Conservation (phyloP, 2,113 vertebrate species). For the Chrysemys picta region DNA sequence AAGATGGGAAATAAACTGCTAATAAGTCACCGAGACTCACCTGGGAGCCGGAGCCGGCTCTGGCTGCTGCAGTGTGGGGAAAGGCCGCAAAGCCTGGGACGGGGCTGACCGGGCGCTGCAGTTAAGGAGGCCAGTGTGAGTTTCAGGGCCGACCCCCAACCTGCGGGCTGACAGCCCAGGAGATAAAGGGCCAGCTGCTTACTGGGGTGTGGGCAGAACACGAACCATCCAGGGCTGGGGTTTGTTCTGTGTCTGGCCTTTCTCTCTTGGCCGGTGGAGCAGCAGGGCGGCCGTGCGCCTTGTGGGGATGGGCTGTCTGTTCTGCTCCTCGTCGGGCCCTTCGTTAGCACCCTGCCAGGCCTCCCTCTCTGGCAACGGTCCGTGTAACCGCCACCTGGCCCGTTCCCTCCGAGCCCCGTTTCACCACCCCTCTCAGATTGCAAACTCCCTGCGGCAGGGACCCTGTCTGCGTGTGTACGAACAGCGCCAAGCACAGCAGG, state of each 20-base stretch:
- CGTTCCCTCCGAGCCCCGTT: background rate
- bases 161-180: too few species aligned
- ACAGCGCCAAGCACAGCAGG: background rate
- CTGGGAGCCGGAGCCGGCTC: background rate
- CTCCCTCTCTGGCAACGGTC: too few species aligned
- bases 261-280: background rate
- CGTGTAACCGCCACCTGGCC: too few species aligned
- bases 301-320: background rate
- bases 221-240: background rate
- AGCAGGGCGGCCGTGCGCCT: too few species aligned
- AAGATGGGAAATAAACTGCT: background rate
- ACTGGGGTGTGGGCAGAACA: background rate
- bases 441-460: background rate
- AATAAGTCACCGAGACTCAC: background rate
- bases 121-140: too few species aligned
- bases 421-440: background rate
- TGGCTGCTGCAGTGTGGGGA: background rate
- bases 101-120: background rate
- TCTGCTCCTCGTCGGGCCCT: too few species aligned
- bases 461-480: background rate
- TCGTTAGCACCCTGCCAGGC: background rate
- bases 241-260: background rate
- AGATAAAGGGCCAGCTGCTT: background rate
- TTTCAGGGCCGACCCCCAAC: background rate
- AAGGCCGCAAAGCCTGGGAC: background rate